A percentile compares a stretch with the other conserved stretches of the same genome.
Conservation (phyloP, 1,140 invertebrate genomes). For the Lethrus apterus region DNA sequence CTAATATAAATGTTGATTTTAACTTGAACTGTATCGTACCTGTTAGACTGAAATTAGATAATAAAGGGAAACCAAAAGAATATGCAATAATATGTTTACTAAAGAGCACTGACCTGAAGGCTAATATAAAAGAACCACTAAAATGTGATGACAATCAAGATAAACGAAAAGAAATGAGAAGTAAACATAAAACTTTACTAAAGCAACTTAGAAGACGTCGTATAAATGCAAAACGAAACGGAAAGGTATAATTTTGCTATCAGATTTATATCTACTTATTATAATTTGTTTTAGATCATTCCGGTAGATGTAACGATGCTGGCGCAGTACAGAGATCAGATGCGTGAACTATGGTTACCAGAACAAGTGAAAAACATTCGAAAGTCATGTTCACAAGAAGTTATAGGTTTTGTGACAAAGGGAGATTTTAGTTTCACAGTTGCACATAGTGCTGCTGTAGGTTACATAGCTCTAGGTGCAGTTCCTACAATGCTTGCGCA, state of each 20-base stretch:
- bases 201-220: conserved; percentile 51
- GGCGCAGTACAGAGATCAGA: conserved; percentile 49
- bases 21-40: conserved; percentile 45
- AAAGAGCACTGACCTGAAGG: conserved; percentile 46
- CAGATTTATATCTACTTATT: conserved; percentile 10
- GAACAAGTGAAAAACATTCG: conserved; percentile 48
- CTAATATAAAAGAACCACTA: conserved; percentile 47
- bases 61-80: conserved; percentile 44
- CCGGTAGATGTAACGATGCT: conserved; percentile 39
- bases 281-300: conserved; percentile 30
- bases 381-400: conserved; percentile 54
- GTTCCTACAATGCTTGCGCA: conserved; percentile 33
- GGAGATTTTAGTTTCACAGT: conserved; percentile 64
- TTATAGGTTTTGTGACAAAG: conserved; percentile 65
- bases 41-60: conserved; percentile 43
- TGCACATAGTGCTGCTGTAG: conserved; percentile 55
- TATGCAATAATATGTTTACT: conserved; percentile 63
- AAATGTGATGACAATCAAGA: conserved; percentile 52
- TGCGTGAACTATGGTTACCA: conserved; percentile 64
- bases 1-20: conserved; percentile 2
- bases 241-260: conserved; percentile 12
- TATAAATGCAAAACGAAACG: conserved; percentile 44
- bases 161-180: conserved; percentile 48
- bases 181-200: conserved; percentile 51
- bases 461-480: conserved; percentile 56